Base-by-base conservation (phyloP, 2,113 vertebrate genomes). In the Vombatus ursinus region DNA sequence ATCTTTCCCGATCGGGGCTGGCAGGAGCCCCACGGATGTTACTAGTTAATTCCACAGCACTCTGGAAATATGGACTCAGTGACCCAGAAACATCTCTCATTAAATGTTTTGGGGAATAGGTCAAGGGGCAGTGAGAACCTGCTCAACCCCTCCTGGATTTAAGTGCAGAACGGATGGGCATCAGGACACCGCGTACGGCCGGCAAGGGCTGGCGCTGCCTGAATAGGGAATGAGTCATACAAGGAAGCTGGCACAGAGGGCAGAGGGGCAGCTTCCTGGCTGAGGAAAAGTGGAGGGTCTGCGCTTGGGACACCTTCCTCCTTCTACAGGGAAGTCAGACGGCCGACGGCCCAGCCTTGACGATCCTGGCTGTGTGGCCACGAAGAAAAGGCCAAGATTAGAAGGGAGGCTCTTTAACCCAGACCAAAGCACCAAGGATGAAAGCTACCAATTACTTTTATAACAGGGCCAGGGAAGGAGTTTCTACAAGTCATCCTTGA, bases 91-190 rank as follows among this genome's bases (percentile, higher is more conserved):
- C 89, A 19, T 9, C 91, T 89, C 47, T n/a, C 91, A 6, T 53
- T 90, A 93, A 93, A 10, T 52, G 49, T 96, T 95, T 96, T 91
- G 84, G 90, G 92, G 52, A n/a, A 89, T 25, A 90, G 22, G 2
- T 89, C 26, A 91, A 12, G 92, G 95, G 89, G 84, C 22, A 50
- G 54, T 25, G 90, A 57, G 95, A 44, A 50, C 89, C 37, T 93
- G 52, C 48, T 57, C 90, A 95, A 52, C 5, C 49, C 91, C 89
- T 57, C 28, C 3, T 7, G 54, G 47, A 91, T 37, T 93, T 49
- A 91, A 52, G 28, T 52, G 91, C 54, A 96, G 52, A 89, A 77
- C 7, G 47, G 31, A 52, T 47, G 49, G 91, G 31, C 19, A 19
- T 0, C 51, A 49, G 28, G 49, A 89, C 26, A 91, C 54, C 24